Evolutionary conservation across 64 coral and sea anemone species (phyloP).

Genomic region (Montipora efflorescens): DNA sequence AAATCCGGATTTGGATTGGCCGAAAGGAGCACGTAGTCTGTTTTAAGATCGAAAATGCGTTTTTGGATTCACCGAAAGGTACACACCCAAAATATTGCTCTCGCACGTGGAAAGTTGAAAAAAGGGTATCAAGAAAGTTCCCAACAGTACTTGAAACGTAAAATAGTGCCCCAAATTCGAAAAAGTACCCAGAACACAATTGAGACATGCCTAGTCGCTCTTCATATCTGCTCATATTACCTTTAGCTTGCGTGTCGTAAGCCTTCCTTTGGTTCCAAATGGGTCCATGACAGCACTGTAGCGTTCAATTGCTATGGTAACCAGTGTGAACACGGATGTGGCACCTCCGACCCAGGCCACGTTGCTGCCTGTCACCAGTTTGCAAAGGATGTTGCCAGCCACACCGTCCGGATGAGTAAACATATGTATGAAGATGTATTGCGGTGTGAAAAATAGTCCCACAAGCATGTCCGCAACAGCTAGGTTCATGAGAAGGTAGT

Average conservation of each 20-base stretch:
- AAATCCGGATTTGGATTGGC: too few relatives aligned
- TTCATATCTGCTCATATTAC: neutral
- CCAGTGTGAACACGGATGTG: neutral
- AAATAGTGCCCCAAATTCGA: too few relatives aligned
- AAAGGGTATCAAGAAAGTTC: too few relatives aligned
- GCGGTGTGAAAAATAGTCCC: neutral
- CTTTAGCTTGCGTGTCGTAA: neutral
- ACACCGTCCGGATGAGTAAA: neutral
- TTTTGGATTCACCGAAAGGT: too few relatives aligned
- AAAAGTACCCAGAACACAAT: too few relatives aligned
- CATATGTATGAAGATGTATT: neutral
- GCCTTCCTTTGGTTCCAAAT: neutral
- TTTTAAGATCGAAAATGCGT: too few relatives aligned
- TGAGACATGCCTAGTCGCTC: neutral
- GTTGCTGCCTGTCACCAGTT: neutral
- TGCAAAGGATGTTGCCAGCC: neutral
- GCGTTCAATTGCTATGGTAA: neutral
- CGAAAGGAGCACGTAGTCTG: too few relatives aligned
- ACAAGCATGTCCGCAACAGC: neutral
- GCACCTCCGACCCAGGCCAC: neutral
- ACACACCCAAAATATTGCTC: too few relatives aligned
- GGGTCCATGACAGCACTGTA: neutral
- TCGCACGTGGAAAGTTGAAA: too few relatives aligned
- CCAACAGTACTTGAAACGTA: too few relatives aligned
- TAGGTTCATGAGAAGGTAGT: neutral